Evolutionary conservation across 1,140 invertebrate species (phyloP).

Genomic region (Choristoneura fumiferana): DNA sequence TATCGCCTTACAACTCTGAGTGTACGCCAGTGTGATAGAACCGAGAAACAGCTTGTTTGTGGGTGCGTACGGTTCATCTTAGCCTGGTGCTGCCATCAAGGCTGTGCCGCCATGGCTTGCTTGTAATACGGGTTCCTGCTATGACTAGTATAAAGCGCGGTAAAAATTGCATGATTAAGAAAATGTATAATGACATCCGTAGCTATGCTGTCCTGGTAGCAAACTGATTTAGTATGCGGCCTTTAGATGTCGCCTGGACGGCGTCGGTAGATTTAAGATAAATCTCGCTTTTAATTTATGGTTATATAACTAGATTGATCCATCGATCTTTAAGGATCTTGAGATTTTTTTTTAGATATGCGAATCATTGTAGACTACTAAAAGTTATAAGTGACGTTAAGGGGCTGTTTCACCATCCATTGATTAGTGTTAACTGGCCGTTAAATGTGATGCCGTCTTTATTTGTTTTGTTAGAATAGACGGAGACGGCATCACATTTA

Average conservation of each 20-base stretch:
- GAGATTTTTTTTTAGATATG: too few species aligned
- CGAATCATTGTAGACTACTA: too few species aligned
- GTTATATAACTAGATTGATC: too few species aligned
- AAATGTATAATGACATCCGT: conserved; percentile 58
- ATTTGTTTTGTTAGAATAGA: too few species aligned
- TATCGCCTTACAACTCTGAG: conserved; percentile 3
- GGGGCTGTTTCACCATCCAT: too few species aligned
- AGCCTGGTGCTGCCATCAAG: conserved; percentile 26
- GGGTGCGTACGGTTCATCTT: neutral
- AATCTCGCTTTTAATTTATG: neutral
- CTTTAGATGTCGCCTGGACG: neutral
- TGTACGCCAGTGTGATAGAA: neutral
- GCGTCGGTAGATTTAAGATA: conserved; percentile 29
- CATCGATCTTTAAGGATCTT: too few species aligned
- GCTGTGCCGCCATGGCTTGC: conserved; percentile 42
- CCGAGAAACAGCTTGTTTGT: neutral
- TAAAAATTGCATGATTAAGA: conserved; percentile 68
- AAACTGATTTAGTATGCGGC: neutral
- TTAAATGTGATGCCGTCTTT: too few species aligned
- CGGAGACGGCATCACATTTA: too few species aligned
- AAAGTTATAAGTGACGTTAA: too few species aligned
- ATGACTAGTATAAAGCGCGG: conserved; percentile 43
- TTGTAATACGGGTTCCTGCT: conserved; percentile 46
- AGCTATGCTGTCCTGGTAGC: conserved; percentile 10
- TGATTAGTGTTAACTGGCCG: too few species aligned